These are phyloP conservation scores for Notamacropus eugenii DNA, from an alignment of 2,797 vertebrate species.

Conservation along the genomic window DNA sequence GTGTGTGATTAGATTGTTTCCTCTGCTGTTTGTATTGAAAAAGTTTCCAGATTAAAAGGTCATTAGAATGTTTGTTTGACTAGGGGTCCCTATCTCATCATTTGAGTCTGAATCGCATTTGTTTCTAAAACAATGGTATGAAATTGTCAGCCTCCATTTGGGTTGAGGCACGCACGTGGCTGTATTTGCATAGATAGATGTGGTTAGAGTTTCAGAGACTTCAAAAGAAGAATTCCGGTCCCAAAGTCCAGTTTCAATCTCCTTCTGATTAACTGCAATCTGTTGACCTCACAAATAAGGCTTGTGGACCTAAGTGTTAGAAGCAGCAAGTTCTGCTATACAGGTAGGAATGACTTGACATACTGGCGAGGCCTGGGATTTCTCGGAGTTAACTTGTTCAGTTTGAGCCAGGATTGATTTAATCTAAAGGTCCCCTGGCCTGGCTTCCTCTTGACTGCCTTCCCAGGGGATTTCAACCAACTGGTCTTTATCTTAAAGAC, in stretches of 20 bases:
- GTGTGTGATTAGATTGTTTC: slow-evolving; percentile 79
- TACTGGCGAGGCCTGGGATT: slow-evolving; percentile 12
- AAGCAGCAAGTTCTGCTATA: slow-evolving; percentile 55
- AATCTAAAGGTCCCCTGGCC: slow-evolving; percentile 15
- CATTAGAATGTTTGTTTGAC: slow-evolving; percentile 71
- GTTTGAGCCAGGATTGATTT: slow-evolving; percentile 40
- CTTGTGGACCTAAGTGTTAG: slow-evolving; percentile 50
- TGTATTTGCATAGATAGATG: slow-evolving; percentile 59
- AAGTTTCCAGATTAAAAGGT: slow-evolving; percentile 76
- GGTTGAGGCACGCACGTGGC: background rate
- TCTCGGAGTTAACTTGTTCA: slow-evolving; percentile 33
- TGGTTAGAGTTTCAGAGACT: slow-evolving; percentile 45
- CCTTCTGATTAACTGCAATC: slow-evolving; percentile 51
- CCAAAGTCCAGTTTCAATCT: slow-evolving; percentile 54
- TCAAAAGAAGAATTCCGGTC: slow-evolving; percentile 6
- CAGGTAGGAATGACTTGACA: slow-evolving; percentile 21
- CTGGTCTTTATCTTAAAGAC: background rate
- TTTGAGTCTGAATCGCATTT: slow-evolving; percentile 72
- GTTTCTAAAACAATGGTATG: slow-evolving; percentile 75
- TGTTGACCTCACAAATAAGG: slow-evolving; percentile 66
- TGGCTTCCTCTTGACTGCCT: slow-evolving; percentile 35
- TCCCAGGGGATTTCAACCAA: background rate
- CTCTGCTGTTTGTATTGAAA: slow-evolving; percentile 70
- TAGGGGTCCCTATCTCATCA: slow-evolving; percentile 63
- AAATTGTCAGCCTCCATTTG: slow-evolving; percentile 73